phyloP scores from a whole-genome alignment of 1,140 invertebrate species.

The Eupristina koningsbergeri region DNA sequence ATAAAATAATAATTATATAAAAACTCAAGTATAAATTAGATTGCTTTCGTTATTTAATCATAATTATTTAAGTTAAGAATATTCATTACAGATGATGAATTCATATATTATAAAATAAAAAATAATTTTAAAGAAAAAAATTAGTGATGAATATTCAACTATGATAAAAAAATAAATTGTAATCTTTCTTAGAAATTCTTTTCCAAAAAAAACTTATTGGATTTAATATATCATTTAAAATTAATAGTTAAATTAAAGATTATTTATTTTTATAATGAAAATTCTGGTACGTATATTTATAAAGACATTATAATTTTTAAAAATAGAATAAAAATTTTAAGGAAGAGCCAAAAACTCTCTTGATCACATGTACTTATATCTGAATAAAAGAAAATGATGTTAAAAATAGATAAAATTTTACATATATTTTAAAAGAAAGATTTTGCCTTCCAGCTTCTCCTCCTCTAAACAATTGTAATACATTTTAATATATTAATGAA shows the following conservation, averaged over 20 bases:
- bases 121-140: not conserved
- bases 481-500: not conserved
- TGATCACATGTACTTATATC: not conserved
- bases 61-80: too few relatives aligned
- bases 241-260: too few relatives aligned
- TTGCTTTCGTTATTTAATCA: not conserved
- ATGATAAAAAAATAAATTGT: not conserved
- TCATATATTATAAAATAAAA: too few relatives aligned
- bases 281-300: too few relatives aligned
- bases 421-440: not conserved
- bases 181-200: not conserved
- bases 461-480: not conserved
- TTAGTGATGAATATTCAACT: not conserved
- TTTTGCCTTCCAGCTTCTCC: not conserved
- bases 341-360: too few relatives aligned
- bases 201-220: not conserved
- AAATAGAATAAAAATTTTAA: too few relatives aligned
- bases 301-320: too few relatives aligned
- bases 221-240: not conserved
- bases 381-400: not conserved
- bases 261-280: too few relatives aligned
- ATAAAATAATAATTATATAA: too few relatives aligned
- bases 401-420: not conserved
- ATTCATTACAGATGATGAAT: too few relatives aligned
- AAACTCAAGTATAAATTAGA: not conserved